Percentiles rank a stretch among this genome's conserved stretches.
These are phyloP conservation scores for Trichopoda pennipes DNA, from an alignment of 2,888 invertebrate genomes.

Conservation along the genomic window DNA sequence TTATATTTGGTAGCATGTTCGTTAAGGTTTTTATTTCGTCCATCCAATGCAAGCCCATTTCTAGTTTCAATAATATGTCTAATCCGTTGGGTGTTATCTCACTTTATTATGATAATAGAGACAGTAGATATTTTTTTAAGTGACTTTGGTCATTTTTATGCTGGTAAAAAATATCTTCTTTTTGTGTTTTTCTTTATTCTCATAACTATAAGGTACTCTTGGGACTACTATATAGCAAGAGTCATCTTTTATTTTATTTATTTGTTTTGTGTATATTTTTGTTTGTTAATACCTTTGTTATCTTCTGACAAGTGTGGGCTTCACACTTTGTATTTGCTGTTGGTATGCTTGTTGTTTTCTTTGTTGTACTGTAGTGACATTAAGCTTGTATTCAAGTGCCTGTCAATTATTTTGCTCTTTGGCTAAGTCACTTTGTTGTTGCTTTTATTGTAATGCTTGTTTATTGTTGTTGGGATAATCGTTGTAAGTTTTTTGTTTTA, in stretches of 20 bases:
- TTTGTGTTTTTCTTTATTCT: conserved; percentile 31
- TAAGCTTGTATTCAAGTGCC: conserved; percentile 65
- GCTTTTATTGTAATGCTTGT: conserved; percentile 9
- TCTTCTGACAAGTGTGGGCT: conserved; percentile 67
- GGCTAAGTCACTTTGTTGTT: conserved; percentile 16
- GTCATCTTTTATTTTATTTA: conserved; percentile 34
- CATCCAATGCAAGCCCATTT: conserved; percentile 24
- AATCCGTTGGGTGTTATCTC: conserved; percentile 67
- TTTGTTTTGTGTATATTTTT: conserved; percentile 42
- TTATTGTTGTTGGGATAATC: conserved; percentile 25
- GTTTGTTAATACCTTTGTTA: neutral
- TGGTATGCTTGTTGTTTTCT: conserved; percentile 53
- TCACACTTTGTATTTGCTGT: conserved; percentile 47
- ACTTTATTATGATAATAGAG: conserved; percentile 68
- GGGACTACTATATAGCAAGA: conserved; percentile 50
- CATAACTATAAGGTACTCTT: conserved; percentile 53
- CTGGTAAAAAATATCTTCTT: neutral
- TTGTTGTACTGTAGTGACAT: conserved; percentile 61
- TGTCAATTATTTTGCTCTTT: conserved; percentile 54
- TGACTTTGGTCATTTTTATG: conserved; percentile 47
- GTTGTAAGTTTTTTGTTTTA: conserved; percentile 28
- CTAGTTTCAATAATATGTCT: conserved; percentile 61
- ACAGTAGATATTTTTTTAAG: conserved; percentile 32
- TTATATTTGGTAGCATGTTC: neutral
- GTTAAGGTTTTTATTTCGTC: conserved; percentile 7